Base-by-base conservation (phyloP, 1,140 invertebrate genomes). In the Littorina saxatilis region DNA sequence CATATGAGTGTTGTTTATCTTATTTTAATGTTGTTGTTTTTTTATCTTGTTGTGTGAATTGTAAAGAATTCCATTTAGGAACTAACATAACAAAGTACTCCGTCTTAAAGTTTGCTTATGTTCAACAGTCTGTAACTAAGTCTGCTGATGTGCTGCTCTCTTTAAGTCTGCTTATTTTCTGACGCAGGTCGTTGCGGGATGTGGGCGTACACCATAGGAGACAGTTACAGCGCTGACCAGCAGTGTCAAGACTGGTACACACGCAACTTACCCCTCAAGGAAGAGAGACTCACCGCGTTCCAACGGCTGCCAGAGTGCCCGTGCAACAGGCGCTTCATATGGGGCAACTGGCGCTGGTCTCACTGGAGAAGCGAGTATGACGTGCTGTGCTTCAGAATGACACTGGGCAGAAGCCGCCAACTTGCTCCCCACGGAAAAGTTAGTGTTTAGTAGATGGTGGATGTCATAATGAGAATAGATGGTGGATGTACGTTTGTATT, bases 321-420 rank as follows among this genome's bases (percentile, higher is more conserved):
- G 2, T 73, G 70, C 70, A 73, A 39, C 70, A 17, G 2, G 35
- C 43, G 70, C 37, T 1, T 1, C 0, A 0, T 73, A 39, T 73
- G 70, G 70, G 70, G 70, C 39, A 73, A 73, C 40, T 73, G 70
- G 70, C 37, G 1, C 11, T 73, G 70, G 70, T 39, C 70, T 23
- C 39, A 20, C 1, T 73, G n/a, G 13, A 1, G 13, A 11, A 17
- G 23, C 37, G 39, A 43, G 13, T 73, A 43, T 11, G 13, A 39
- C 7, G 70, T 4, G 37, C 39, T 73, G 29, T 73, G 70, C 70
- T 73, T 40, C 70, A 39, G 70, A 29, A 73, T 73, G 70, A 40
- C 4, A 0, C 37, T 73, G 1, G 39, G 70, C 37, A 43, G 40
- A 20, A 40, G 37, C 0, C 70, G 70, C 4, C 39, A 32, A 2